phyloP scores from a whole-genome alignment of 2,888 invertebrate genomes.

The Gastrophysa polygoni region DNA sequence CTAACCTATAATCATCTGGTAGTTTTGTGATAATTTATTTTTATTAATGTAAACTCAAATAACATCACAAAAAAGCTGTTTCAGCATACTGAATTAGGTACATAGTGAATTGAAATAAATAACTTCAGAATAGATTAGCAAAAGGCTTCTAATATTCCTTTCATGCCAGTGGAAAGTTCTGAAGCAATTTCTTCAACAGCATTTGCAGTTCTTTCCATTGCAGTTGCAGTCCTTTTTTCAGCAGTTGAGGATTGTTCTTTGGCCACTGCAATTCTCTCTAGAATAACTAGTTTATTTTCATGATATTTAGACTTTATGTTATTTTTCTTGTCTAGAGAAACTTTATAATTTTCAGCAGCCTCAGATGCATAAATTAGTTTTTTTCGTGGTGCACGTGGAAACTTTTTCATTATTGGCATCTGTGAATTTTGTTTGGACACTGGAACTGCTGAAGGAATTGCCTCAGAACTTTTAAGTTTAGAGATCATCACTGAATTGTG shows the following conservation, averaged over 20 bases:
- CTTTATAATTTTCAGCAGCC: conserved; percentile 10
- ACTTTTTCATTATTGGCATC: no score
- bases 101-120: neutral
- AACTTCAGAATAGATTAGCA: neutral
- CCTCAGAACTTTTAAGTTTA: no score
- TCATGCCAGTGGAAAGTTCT: neutral
- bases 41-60: no score
- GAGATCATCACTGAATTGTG: no score
- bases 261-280: neutral
- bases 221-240: conserved; percentile 4
- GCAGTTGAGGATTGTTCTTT: neutral
- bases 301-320: neutral
- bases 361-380: conserved; percentile 18
- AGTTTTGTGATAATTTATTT: no score
- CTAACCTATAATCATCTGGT: no score
- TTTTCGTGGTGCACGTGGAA: no score
- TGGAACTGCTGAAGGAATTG: no score
- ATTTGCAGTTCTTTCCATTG: neutral
- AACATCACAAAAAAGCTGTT: neutral
- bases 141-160: neutral
- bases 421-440: no score
- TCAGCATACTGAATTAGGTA: neutral
- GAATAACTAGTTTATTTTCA: neutral
- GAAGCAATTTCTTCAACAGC: neutral
- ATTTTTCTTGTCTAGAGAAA: conserved; percentile 10